A percentile compares a stretch with the other conserved stretches of the same genome.
Evolutionary conservation across 2,797 vertebrate species (phyloP).

Genomic region (Micropoecilia bifurca): DNA sequence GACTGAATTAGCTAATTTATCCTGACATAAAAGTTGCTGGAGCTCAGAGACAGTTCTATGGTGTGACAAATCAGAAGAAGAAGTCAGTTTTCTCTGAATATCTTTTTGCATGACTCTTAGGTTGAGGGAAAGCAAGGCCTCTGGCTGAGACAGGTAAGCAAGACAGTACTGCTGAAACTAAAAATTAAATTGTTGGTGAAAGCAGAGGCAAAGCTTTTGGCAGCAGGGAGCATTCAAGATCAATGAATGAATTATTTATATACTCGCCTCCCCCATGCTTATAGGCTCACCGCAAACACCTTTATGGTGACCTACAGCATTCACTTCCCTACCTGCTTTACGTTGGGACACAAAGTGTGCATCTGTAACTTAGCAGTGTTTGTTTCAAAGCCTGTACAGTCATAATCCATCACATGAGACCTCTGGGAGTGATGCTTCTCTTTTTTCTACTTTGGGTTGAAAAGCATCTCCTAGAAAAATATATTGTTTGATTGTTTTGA

Average conservation of each 20-base stretch:
- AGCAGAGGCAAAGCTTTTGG: constrained; percentile 57
- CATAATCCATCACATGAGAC: not conserved
- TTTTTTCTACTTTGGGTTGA: not conserved
- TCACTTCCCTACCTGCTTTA: constrained; percentile 11
- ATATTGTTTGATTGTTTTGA: not conserved
- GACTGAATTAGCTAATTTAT: too few relatives aligned
- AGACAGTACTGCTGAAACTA: constrained; percentile 45
- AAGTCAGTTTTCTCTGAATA: not conserved
- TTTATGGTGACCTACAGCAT: constrained; percentile 23
- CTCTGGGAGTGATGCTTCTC: not conserved
- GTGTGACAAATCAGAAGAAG: too few relatives aligned
- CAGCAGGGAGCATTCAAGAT: constrained; percentile 53
- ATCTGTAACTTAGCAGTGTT: constrained; percentile 39
- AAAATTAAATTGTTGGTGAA: constrained; percentile 34
- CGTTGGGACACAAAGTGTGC: not conserved
- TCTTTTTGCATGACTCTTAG: not conserved
- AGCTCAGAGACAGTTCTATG: too few relatives aligned
- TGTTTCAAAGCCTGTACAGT: not conserved
- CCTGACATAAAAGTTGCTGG: too few relatives aligned
- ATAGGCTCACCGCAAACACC: constrained; percentile 17
- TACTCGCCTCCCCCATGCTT: constrained; percentile 50
- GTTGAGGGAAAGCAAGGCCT: not conserved
- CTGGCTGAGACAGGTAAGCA: not conserved
- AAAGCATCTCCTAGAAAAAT: not conserved
- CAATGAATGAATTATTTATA: constrained; percentile 83